Evolutionary conservation across 2,113 vertebrate species (phyloP).

Genomic region (Calyptommatus sinebrachiatus): DNA sequence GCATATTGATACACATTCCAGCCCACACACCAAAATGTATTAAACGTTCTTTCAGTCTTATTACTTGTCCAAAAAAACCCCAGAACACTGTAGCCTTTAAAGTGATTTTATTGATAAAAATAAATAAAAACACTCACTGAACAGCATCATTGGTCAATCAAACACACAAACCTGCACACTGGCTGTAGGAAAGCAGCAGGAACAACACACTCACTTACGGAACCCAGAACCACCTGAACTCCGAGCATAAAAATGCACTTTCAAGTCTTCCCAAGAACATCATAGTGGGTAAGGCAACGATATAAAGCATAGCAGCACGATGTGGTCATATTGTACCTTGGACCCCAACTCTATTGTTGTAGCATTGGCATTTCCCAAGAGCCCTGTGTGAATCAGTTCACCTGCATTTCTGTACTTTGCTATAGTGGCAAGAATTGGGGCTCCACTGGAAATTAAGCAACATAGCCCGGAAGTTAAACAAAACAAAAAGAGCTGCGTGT

Average conservation of each 20-base stretch:
- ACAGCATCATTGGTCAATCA: conserved; percentile 44
- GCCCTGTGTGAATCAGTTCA: conserved; percentile 50
- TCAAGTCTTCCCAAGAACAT: conserved; percentile 45
- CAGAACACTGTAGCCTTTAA: conserved; percentile 24
- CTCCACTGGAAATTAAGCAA: conserved; percentile 47
- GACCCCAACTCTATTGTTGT: conserved; percentile 19
- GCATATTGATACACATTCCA: too few species aligned
- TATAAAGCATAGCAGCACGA: conserved; percentile 51
- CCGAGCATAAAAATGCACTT: conserved; percentile 43
- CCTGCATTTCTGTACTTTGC: conserved; percentile 43
- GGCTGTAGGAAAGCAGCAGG: conserved; percentile 57
- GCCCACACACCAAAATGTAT: too few species aligned
- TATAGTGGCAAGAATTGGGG: conserved; percentile 40
- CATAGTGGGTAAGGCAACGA: conserved; percentile 66
- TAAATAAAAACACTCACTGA: conserved; percentile 60
- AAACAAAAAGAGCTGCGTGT: not conserved
- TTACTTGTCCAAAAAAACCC: conserved; percentile 14
- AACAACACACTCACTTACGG: conserved; percentile 10
- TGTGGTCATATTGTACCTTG: conserved; percentile 3
- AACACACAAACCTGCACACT: conserved; percentile 36
- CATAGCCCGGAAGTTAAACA: conserved; percentile 24
- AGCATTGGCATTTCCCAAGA: conserved; percentile 44
- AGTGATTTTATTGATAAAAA: conserved; percentile 68
- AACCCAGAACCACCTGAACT: conserved; percentile 15
- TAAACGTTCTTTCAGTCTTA: too few species aligned